Conservation (phyloP, 2,113 vertebrate genomes). For the Rousettus leschenaultii region DNA sequence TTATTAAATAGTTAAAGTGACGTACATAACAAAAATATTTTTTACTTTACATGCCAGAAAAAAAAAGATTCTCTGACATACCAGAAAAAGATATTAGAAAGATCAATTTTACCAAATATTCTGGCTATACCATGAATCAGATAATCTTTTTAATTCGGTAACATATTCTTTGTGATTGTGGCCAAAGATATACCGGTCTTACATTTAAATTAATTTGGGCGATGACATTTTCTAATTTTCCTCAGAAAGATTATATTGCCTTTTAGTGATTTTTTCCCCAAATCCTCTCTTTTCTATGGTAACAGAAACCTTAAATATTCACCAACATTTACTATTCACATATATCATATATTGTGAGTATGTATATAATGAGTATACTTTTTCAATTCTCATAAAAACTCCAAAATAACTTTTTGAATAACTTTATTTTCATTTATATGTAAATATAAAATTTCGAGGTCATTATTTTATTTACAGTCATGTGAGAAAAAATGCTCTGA, state of each 20-base stretch:
- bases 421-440: conserved; percentile 4
- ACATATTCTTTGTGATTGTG: not conserved
- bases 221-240: conserved; percentile 29
- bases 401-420: not conserved
- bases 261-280: not conserved
- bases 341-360: not conserved
- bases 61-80: not conserved
- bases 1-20: conserved; percentile 41
- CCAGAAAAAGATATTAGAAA: not conserved
- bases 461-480: conserved; percentile 25
- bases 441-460: not conserved
- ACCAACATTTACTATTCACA: not conserved
- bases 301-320: not conserved
- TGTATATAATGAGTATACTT: not conserved
- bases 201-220: not conserved
- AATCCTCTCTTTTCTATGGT: not conserved
- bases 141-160: conserved; percentile 30
- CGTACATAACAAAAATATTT: not conserved
- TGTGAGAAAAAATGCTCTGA: not conserved
- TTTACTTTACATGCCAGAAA: conserved; percentile 4
- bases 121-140: not conserved
- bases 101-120: conserved; percentile 21
- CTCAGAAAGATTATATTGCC: not conserved
- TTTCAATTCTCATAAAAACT: not conserved
- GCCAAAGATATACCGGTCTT: not conserved